Percentiles rank a stretch among this genome's conserved stretches.
Conservation (phyloP, 1,140 invertebrate genomes). For the Dendrolimus punctatus region DNA sequence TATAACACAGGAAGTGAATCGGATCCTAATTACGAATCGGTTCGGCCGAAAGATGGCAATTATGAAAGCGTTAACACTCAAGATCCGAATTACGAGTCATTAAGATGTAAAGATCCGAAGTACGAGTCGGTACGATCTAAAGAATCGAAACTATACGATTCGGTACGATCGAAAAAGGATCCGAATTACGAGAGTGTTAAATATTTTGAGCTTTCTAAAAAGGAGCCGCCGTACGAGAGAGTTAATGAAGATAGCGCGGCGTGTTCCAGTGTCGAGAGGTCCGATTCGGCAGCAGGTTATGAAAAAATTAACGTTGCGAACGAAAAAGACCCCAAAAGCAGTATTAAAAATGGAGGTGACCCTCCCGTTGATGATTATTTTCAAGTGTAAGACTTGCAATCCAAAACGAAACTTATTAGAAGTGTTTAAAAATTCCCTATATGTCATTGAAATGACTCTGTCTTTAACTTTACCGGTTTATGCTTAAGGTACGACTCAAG, state of each 20-base stretch:
- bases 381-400: constrained; percentile 47
- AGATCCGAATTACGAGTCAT: constrained; percentile 60
- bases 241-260: constrained; percentile 51
- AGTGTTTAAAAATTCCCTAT: no score
- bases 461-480: no score
- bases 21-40: constrained; percentile 82
- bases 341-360: constrained; percentile 54
- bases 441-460: no score
- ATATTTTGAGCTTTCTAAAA: constrained; percentile 67
- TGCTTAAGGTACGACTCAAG: no score
- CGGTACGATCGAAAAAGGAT: constrained; percentile 62
- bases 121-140: constrained; percentile 78
- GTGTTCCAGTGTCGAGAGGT: constrained; percentile 44
- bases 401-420: no score
- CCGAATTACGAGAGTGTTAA: constrained; percentile 73
- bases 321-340: constrained; percentile 47
- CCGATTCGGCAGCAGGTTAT: constrained; percentile 64
- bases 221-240: constrained; percentile 71
- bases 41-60: constrained; percentile 70
- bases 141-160: constrained; percentile 59
- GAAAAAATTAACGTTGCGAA: constrained; percentile 62
- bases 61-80: constrained; percentile 51
- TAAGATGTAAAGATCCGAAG: constrained; percentile 74
- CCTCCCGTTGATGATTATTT: constrained; percentile 68
- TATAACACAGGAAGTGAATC: constrained; percentile 80